Conservation (phyloP, 1,140 invertebrate species). For the Drosophila subobscura region DNA sequence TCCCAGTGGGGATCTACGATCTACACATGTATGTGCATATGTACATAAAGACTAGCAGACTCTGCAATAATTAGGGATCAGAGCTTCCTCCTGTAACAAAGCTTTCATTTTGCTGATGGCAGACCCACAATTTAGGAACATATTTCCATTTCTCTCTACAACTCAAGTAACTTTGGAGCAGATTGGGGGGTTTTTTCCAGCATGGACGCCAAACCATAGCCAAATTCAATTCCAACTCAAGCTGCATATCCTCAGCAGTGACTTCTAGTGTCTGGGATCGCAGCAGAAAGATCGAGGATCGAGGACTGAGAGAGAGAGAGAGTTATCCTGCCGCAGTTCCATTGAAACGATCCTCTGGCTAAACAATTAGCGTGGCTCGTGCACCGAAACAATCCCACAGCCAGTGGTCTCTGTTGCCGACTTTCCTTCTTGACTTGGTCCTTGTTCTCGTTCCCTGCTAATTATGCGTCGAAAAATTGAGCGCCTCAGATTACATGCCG, state of each 20-base stretch:
- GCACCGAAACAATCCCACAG: constrained; percentile 67
- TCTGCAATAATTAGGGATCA: no score
- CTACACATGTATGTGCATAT: no score
- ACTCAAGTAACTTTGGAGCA: no score
- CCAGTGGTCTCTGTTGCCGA: constrained; percentile 42
- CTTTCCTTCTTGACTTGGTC: constrained; percentile 1
- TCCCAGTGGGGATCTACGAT: no score
- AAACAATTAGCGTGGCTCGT: constrained; percentile 69
- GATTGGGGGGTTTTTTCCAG: no score
- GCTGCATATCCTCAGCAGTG: constrained; percentile 5
- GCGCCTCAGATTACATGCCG: constrained; percentile 60
- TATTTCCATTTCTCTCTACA: no score
- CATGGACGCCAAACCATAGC: no score
- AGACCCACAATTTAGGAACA: no score
- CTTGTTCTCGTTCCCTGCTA: constrained; percentile 28
- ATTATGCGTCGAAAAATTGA: constrained; percentile 68
- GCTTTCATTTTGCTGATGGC: no score
- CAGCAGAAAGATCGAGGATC: constrained; percentile 20
- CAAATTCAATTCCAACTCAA: no score
- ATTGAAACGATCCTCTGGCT: constrained; percentile 6
- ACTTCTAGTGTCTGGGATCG: constrained; percentile 24
- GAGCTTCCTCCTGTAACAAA: no score
- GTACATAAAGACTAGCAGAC: no score
- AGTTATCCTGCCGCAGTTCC: constrained; percentile 29
- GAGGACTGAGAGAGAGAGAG: neutral